These are phyloP conservation scores for Ochotona curzoniae DNA, from an alignment of 2,113 vertebrate genomes.

Conservation along the genomic window DNA sequence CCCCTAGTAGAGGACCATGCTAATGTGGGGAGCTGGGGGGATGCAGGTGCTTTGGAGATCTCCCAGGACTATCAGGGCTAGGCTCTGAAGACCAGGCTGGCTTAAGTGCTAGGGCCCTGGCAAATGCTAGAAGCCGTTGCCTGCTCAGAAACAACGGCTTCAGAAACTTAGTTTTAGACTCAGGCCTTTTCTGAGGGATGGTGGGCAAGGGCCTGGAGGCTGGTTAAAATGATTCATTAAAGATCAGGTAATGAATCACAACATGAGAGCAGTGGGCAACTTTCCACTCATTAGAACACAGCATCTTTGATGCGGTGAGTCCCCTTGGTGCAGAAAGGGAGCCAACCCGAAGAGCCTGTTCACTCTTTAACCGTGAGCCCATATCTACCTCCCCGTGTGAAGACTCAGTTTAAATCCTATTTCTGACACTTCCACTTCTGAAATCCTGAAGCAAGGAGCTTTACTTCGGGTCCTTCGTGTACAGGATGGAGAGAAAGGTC, in stretches of 20 bases:
- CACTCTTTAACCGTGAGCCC: not conserved
- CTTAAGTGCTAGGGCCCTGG: not conserved
- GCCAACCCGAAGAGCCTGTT: not conserved
- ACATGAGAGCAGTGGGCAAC: slow-evolving; percentile 79
- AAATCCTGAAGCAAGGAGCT: not conserved
- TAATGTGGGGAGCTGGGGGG: not conserved
- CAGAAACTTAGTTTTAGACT: not conserved
- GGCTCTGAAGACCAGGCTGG: not conserved
- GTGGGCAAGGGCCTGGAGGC: not conserved
- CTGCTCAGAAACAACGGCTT: no score
- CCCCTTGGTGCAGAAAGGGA: not conserved
- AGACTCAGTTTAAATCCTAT: not conserved
- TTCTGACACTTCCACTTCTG: not conserved
- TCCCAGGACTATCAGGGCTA: not conserved
- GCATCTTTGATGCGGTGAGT: slow-evolving; percentile 40
- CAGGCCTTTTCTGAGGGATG: not conserved
- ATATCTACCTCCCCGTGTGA: not conserved
- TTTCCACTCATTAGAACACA: slow-evolving; percentile 83
- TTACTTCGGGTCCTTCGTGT: not conserved
- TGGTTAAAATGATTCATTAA: slow-evolving; percentile 77
- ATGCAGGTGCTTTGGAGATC: no score
- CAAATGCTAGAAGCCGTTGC: not conserved
- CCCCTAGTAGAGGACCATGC: slow-evolving; percentile 80
- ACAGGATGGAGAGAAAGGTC: not conserved
- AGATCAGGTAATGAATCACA: slow-evolving; percentile 81